phyloP scores from a whole-genome alignment of 2,888 invertebrate genomes.

The Rapana venosa region DNA sequence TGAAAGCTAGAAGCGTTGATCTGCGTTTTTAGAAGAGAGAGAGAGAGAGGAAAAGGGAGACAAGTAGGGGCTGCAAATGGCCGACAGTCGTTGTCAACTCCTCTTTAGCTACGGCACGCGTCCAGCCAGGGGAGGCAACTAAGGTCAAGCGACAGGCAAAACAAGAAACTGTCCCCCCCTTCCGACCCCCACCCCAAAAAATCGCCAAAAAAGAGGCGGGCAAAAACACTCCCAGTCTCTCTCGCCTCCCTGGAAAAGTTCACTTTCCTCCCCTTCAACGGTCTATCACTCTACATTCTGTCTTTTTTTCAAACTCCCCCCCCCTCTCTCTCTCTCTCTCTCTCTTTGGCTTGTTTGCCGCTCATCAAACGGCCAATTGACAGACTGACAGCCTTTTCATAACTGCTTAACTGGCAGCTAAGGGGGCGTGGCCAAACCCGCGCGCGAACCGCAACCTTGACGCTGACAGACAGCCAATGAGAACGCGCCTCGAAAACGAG shows the following conservation, averaged over 20 bases:
- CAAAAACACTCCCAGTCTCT: background rate
- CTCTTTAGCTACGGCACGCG: constrained; percentile 23
- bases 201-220: background rate
- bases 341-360: background rate
- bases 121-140: constrained; percentile 5
- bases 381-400: constrained; percentile 25
- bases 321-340: too few species aligned
- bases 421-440: constrained; percentile 11
- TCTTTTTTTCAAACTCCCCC: too few species aligned
- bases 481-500: constrained; percentile 20
- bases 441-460: constrained; percentile 14
- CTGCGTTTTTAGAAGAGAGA: background rate
- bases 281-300: background rate
- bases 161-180: background rate
- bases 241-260: background rate
- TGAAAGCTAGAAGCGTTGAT: background rate
- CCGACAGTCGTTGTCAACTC: constrained; percentile 15
- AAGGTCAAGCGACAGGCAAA: constrained; percentile 8
- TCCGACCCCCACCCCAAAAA: background rate
- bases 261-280: background rate
- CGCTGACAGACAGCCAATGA: constrained; percentile 7
- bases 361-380: background rate
- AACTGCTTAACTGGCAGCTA: background rate
- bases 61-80: background rate
- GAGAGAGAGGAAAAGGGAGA: background rate